A percentile compares a stretch with the other conserved stretches of the same genome.
These are phyloP conservation scores for Calycopis cecrops DNA, from an alignment of 1,140 invertebrate species.

Conservation along the genomic window DNA sequence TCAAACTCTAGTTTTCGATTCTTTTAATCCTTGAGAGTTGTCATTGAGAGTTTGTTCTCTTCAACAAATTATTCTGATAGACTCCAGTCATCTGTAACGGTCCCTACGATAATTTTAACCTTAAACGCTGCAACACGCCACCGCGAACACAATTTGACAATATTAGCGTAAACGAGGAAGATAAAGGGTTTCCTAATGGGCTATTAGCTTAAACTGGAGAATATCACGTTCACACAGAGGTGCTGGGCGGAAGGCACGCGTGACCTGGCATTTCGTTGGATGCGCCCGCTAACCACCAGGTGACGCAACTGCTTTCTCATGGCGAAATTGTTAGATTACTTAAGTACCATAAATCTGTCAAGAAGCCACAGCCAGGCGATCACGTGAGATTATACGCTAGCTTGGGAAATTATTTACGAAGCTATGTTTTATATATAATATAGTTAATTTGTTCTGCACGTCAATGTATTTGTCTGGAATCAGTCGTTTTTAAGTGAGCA, in stretches of 20 bases:
- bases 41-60: no score
- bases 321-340: slow-evolving; percentile 29
- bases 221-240: slow-evolving; percentile 42
- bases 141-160: slow-evolving; percentile 1
- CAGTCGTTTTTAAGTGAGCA: no score
- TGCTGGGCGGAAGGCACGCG: slow-evolving; percentile 45
- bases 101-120: neutral
- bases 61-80: no score
- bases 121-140: neutral
- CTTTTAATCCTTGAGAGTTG: no score
- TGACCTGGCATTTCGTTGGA: slow-evolving; percentile 50
- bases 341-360: slow-evolving; percentile 30
- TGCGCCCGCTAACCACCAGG: slow-evolving; percentile 35
- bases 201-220: slow-evolving; percentile 29
- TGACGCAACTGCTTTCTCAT: slow-evolving; percentile 40
- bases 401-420: neutral
- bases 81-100: no score
- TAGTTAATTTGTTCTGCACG: no score
- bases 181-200: slow-evolving; percentile 25
- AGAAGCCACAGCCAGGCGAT: slow-evolving; percentile 16
- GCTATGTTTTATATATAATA: neutral
- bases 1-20: no score
- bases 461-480: no score
- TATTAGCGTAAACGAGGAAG: slow-evolving; percentile 23
- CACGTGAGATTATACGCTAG: neutral